A percentile compares a stretch with the other conserved stretches of the same genome.
These are phyloP conservation scores for Corapipo altera DNA, from an alignment of 2,113 vertebrate genomes.

Conservation along the genomic window DNA sequence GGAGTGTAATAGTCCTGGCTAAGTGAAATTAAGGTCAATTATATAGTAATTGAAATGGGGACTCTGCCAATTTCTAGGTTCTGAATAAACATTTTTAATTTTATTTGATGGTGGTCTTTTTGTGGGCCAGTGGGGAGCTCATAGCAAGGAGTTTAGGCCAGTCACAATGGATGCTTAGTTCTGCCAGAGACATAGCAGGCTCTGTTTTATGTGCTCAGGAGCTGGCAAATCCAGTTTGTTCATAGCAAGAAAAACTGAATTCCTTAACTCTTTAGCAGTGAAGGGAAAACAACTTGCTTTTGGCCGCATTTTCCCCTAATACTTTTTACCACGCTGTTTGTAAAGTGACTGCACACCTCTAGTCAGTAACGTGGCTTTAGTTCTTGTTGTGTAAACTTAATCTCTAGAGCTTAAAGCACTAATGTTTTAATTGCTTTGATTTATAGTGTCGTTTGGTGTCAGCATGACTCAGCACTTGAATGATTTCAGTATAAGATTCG, in stretches of 20 bases:
- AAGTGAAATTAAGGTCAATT: conserved; percentile 47
- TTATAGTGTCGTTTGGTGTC: not conserved
- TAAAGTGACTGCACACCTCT: not conserved
- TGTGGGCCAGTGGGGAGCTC: not conserved
- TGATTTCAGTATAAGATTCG: not conserved
- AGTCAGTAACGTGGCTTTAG: not conserved
- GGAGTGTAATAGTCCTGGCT: not conserved
- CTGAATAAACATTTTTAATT: conserved; percentile 15
- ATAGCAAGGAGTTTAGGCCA: conserved; percentile 8
- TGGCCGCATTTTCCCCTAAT: not conserved
- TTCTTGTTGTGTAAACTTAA: not conserved
- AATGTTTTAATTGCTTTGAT: not conserved
- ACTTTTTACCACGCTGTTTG: not conserved
- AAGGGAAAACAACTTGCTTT: not conserved
- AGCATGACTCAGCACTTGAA: conserved; percentile 20
- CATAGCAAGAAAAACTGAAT: not conserved
- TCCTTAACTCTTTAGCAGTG: not conserved
- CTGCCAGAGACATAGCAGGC: conserved; percentile 42
- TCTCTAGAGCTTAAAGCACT: not conserved
- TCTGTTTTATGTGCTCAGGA: conserved; percentile 28
- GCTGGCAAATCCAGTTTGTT: conserved; percentile 14
- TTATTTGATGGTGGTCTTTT: conserved; percentile 23
- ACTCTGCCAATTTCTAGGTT: conserved; percentile 8
- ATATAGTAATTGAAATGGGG: conserved; percentile 48
- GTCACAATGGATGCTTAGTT: conserved; percentile 46